Evolutionary conservation across 2,888 invertebrate genomes (phyloP).

Genomic region (Patella depressa): DNA sequence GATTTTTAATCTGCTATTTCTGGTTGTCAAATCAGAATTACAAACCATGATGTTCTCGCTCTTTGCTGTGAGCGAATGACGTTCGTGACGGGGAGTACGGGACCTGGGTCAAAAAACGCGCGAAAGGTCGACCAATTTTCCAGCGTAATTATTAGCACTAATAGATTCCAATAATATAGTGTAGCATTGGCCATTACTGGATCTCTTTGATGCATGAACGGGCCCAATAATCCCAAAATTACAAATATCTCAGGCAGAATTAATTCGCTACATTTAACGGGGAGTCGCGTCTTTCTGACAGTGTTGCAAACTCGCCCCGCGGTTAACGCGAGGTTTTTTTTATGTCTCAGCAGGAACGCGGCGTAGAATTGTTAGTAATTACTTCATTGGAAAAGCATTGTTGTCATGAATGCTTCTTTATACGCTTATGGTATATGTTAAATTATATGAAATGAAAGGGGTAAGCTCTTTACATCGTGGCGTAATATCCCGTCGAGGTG

Average conservation of each 20-base stretch:
- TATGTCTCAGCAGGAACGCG: slow-evolving; percentile 9
- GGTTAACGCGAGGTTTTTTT: neutral
- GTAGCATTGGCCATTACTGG: neutral
- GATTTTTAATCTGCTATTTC: too few relatives aligned
- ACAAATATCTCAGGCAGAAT: slow-evolving; percentile 34
- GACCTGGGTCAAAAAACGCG: slow-evolving; percentile 22
- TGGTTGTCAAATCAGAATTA: too few relatives aligned
- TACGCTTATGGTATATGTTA: slow-evolving; percentile 21
- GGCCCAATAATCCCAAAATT: slow-evolving; percentile 28
- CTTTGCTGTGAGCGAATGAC: slow-evolving; percentile 16
- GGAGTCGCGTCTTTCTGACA: neutral
- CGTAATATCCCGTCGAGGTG: slow-evolving; percentile 15
- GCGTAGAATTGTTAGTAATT: slow-evolving; percentile 14
- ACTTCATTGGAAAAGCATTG: slow-evolving; percentile 13
- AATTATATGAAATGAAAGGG: slow-evolving; percentile 7
- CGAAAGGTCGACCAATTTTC: slow-evolving; percentile 22
- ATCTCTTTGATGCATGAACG: slow-evolving; percentile 20
- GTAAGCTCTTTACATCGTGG: slow-evolving; percentile 13
- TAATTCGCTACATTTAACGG: slow-evolving; percentile 35
- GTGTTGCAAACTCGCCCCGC: neutral
- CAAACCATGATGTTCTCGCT: neutral
- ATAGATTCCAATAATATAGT: slow-evolving; percentile 14
- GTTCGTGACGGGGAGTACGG: slow-evolving; percentile 13
- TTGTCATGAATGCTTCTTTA: neutral
- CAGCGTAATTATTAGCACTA: slow-evolving; percentile 17